These are phyloP conservation scores for Corythaeola cristata DNA, from an alignment of 2,113 vertebrate genomes.

Conservation along the genomic window DNA sequence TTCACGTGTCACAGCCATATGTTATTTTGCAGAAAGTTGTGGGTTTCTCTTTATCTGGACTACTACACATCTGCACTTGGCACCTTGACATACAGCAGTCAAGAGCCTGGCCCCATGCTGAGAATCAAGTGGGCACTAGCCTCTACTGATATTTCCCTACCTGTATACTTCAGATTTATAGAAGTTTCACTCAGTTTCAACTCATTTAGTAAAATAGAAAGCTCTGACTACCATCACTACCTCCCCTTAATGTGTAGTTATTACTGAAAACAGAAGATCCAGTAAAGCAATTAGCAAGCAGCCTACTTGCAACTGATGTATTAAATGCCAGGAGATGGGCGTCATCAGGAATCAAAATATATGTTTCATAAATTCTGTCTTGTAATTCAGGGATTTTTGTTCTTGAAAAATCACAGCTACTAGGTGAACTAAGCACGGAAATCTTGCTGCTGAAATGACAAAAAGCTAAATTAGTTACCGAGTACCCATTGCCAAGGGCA, in stretches of 20 bases:
- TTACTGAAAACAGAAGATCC: slow-evolving; percentile 18
- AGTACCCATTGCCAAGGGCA: slow-evolving; percentile 77
- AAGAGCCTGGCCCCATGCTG: not conserved
- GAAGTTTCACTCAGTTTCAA: not conserved
- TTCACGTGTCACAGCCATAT: not conserved
- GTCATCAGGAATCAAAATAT: slow-evolving; percentile 62
- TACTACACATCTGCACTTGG: not conserved
- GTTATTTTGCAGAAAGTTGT: not conserved
- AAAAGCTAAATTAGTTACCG: slow-evolving; percentile 71
- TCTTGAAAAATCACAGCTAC: slow-evolving; percentile 57
- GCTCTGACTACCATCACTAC: not conserved
- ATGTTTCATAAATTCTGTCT: slow-evolving; percentile 10
- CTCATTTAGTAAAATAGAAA: slow-evolving; percentile 6
- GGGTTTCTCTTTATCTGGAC: slow-evolving; percentile 1
- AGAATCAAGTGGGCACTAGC: not conserved
- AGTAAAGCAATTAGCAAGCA: slow-evolving; percentile 57
- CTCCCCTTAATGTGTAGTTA: not conserved
- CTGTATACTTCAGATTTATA: not conserved
- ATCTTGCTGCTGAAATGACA: slow-evolving; percentile 61
- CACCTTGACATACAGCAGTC: slow-evolving; percentile 3
- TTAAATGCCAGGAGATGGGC: slow-evolving; percentile 38
- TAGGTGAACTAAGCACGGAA: slow-evolving; percentile 56
- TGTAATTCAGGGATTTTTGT: slow-evolving; percentile 24
- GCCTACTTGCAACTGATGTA: slow-evolving; percentile 19
- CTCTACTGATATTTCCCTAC: not conserved